Percentiles rank a stretch among this genome's conserved stretches.
These are phyloP conservation scores for Piscicola geometra DNA, from an alignment of 2,888 invertebrate species.

Conservation along the genomic window DNA sequence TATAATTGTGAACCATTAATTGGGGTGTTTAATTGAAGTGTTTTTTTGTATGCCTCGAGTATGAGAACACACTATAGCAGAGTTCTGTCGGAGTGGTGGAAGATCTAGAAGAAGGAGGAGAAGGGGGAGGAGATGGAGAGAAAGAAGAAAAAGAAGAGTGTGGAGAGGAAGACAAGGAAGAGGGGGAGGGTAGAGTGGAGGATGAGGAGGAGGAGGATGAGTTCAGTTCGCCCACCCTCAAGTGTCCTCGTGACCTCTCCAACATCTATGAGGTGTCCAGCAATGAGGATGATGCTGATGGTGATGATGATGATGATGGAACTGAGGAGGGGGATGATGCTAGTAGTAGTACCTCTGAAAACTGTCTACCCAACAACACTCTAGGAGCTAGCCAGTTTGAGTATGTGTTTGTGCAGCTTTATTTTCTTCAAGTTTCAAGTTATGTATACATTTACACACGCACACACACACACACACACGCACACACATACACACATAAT, in stretches of 20 bases:
- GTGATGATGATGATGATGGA: conserved; percentile 26
- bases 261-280: neutral
- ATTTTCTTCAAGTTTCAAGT: too few relatives aligned
- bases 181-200: conserved; percentile 47
- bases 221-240: conserved; percentile 25
- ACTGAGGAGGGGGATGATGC: conserved; percentile 24
- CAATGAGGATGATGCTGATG: conserved; percentile 29
- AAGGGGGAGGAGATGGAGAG: neutral
- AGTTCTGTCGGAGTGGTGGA: too few relatives aligned
- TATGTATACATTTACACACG: too few relatives aligned
- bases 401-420: too few relatives aligned
- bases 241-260: neutral
- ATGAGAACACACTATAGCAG: too few relatives aligned
- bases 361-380: neutral
- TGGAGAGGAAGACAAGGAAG: conserved; percentile 48
- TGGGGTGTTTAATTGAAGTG: too few relatives aligned
- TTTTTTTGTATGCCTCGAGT: too few relatives aligned
- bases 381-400: conserved; percentile 4
- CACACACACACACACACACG: too few relatives aligned
- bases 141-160: too few relatives aligned
- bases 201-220: conserved; percentile 47
- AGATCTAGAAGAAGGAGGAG: neutral
- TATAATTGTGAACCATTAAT: too few relatives aligned
- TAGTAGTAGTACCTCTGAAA: neutral
- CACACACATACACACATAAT: too few relatives aligned